These are phyloP conservation scores for Eilema griseolum DNA, from an alignment of 2,888 invertebrate species.

Conservation along the genomic window DNA sequence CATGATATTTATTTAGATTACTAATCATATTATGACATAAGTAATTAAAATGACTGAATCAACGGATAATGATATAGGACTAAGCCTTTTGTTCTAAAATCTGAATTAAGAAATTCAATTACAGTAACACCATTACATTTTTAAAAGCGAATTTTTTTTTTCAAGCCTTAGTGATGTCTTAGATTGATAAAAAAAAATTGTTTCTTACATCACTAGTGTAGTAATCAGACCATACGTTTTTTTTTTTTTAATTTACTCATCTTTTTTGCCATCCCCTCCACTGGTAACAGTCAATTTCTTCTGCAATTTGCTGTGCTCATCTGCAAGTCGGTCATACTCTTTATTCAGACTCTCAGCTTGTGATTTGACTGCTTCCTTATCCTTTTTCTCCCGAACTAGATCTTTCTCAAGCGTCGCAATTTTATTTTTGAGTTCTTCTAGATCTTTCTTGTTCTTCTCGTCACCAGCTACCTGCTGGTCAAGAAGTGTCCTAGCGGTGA, in stretches of 20 bases:
- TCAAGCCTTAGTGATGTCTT: slow-evolving; percentile 35
- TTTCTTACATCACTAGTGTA: slow-evolving; percentile 39
- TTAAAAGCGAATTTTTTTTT: slow-evolving; percentile 10
- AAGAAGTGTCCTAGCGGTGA: slow-evolving; percentile 93
- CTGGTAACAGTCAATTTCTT: slow-evolving; percentile 87
- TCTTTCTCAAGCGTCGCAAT: slow-evolving; percentile 89
- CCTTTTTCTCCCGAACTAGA: slow-evolving; percentile 89
- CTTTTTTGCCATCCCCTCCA: slow-evolving; percentile 88
- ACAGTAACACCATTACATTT: slow-evolving; percentile 26
- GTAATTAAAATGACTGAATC: neutral
- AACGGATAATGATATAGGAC: neutral
- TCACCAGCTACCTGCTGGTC: slow-evolving; percentile 88
- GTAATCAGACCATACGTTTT: slow-evolving; percentile 41
- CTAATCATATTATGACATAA: neutral
- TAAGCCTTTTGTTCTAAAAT: slow-evolving; percentile 16
- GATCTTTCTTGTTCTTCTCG: slow-evolving; percentile 88
- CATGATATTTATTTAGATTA: neutral
- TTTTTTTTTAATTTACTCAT: slow-evolving; percentile 66
- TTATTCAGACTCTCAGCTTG: slow-evolving; percentile 95
- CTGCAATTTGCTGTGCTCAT: slow-evolving; percentile 94
- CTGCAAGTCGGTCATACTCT: slow-evolving; percentile 97
- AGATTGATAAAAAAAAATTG: slow-evolving; percentile 29
- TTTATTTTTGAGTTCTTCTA: slow-evolving; percentile 88
- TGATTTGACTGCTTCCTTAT: slow-evolving; percentile 94
- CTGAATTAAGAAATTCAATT: slow-evolving; percentile 24